Percentiles rank a stretch among this genome's conserved stretches.
Conservation (phyloP, 2,888 invertebrate genomes). For the Nowickia ferox region DNA sequence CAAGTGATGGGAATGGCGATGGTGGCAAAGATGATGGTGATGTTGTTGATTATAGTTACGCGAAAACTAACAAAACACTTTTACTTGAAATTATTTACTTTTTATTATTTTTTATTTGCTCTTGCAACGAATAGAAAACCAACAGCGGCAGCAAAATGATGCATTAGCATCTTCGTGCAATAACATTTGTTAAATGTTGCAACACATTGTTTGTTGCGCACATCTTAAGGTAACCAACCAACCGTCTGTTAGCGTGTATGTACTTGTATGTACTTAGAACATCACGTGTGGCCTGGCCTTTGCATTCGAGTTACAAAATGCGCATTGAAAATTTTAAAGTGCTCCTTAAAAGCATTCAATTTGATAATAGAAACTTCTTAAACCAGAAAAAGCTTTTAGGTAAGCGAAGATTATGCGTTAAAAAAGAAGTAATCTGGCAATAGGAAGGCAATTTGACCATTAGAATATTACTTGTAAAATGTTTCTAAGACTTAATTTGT, state of each 20-base stretch:
- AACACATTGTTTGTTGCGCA: conserved; percentile 47
- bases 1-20: conserved; percentile 16
- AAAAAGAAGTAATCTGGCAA: neutral
- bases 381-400: conserved; percentile 40
- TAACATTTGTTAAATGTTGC: conserved; percentile 66
- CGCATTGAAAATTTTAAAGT: neutral
- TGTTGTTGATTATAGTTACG: conserved; percentile 57
- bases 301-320: conserved; percentile 19
- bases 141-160: conserved; percentile 44
- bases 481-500: too few species aligned
- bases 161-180: conserved; percentile 61
- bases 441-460: neutral
- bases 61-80: conserved; percentile 67
- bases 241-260: neutral
- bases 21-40: conserved; percentile 36
- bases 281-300: conserved; percentile 30
- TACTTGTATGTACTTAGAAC: neutral
- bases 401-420: neutral
- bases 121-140: conserved; percentile 21
- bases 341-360: conserved; percentile 21
- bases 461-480: neutral
- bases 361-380: conserved; percentile 5
- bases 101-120: conserved; percentile 16
- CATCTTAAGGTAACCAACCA: neutral
- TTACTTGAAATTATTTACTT: conserved; percentile 41